Evolutionary conservation across 2,888 invertebrate genomes (phyloP), one percentile per base, ranked within the genome.

Genomic region (Heliconius cydno): DNA sequence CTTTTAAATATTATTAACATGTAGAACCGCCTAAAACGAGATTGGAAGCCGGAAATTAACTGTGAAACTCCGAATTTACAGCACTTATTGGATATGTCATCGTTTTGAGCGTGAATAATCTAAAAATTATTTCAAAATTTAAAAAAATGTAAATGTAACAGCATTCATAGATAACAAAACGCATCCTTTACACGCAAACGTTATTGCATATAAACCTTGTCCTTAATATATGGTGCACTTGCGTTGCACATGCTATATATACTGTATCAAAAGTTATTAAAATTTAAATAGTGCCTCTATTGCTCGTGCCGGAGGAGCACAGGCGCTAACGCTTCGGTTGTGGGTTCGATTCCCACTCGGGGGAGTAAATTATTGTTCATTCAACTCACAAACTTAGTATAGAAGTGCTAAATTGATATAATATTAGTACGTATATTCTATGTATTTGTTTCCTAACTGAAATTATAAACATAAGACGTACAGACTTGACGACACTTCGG

Each of bases 41-140:
- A 63, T 86, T 83, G 85, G 83, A 83, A 84, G 83, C 82, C 90
- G 91, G 92, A 92, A 90, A 91, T 92, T 89, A 90, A 85, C 86
- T 86, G 3, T 22, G 89, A 88, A 86, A 89, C 87, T 85, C 86
- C 87, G 88, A 87, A 87, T 85, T 82, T 84, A 84, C 85, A 84
- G 79, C 85, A 84, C 1, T 25, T 63, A 81, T 82, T 81, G 63
- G 72, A 30, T 63, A 73, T 67, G 63, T 65, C 67, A 19, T 66
- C 25, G n/a, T 22, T 52, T 72, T 10, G 71, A 76, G 71, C 67
- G 38, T 66, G 7, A 76, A 72, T 73, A 38, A 28, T 57, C 13
- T 34, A 7, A 22, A 22, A 52, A n/a, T 10, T n/a, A n/a, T 60
- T 60, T 22, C 1, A n/a, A 57, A 57, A 41, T 34, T 34, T 34